Percentiles rank a stretch among this genome's conserved stretches.
These are phyloP conservation scores for Pelecanus crispus DNA, from an alignment of 2,113 vertebrate species.

Conservation along the genomic window DNA sequence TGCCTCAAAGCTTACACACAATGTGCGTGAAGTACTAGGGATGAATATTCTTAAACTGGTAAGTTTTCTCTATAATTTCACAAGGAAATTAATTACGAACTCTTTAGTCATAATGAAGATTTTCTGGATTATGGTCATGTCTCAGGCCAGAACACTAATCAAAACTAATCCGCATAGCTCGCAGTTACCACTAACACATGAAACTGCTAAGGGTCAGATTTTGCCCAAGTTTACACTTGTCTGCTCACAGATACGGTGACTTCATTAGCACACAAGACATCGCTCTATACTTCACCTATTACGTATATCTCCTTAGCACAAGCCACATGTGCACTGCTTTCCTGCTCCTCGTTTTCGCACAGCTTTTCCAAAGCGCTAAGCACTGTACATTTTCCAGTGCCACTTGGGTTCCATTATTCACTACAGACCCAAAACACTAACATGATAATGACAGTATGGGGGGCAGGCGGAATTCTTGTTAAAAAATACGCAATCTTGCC, in stretches of 20 bases:
- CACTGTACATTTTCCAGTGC: background rate
- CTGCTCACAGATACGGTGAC: background rate
- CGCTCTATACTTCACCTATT: background rate
- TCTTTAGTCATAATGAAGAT: background rate
- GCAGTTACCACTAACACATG: rapidly evolving
- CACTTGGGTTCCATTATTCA: background rate
- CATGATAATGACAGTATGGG: background rate
- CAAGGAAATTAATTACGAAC: background rate
- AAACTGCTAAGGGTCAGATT: background rate
- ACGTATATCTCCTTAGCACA: background rate
- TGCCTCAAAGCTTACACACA: background rate
- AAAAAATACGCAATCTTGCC: background rate
- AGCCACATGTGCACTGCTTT: background rate
- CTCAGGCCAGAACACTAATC: background rate
- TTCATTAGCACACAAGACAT: background rate
- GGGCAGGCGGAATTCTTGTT: background rate
- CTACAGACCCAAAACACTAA: background rate
- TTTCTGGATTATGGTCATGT: background rate
- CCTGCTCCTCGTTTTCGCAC: background rate
- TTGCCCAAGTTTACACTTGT: background rate
- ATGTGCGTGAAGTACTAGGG: background rate
- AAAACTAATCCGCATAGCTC: background rate
- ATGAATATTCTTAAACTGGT: background rate
- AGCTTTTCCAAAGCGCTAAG: background rate
- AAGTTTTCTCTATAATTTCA: background rate